Percentiles rank a stretch among this genome's conserved stretches.
Evolutionary conservation across 2,888 invertebrate species (phyloP).

Genomic region (Boloria euphrosyne): DNA sequence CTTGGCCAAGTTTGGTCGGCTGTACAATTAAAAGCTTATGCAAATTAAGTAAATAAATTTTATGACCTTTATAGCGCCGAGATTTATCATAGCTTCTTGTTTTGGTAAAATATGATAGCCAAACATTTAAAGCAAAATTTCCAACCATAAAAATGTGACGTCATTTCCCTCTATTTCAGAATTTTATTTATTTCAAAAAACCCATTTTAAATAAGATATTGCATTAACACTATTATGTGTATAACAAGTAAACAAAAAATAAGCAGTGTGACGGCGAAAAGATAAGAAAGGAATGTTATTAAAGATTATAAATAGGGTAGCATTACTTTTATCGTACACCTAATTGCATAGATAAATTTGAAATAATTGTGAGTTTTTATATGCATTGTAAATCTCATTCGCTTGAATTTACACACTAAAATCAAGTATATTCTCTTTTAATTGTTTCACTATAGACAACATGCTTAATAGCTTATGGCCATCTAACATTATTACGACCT

Average conservation of each 20-base stretch:
- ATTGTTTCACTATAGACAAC: no score
- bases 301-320: conserved; percentile 75
- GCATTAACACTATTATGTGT: conserved; percentile 18
- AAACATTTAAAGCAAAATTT: conserved; percentile 53
- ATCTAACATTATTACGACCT: no score
- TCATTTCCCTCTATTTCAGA: conserved; percentile 4
- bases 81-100: conserved; percentile 60
- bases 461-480: no score
- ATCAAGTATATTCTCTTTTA: no score
- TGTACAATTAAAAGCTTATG: conserved; percentile 67
- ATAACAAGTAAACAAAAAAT: conserved; percentile 57
- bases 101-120: conserved; percentile 45
- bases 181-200: conserved; percentile 1
- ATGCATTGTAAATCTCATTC: conserved; percentile 48
- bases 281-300: conserved; percentile 70
- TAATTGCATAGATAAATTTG: conserved; percentile 68
- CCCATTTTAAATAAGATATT: neutral
- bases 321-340: conserved; percentile 61
- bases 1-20: conserved; percentile 53
- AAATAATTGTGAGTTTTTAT: conserved; percentile 62
- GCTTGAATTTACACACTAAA: no score
- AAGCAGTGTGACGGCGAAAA: conserved; percentile 59
- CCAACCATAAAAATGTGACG: conserved; percentile 47
- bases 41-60: conserved; percentile 61
- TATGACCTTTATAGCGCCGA: conserved; percentile 53